Percentiles rank a stretch among this genome's conserved stretches.
Evolutionary conservation across 2,113 vertebrate genomes (phyloP).

Genomic region (Ictalurus punctatus): DNA sequence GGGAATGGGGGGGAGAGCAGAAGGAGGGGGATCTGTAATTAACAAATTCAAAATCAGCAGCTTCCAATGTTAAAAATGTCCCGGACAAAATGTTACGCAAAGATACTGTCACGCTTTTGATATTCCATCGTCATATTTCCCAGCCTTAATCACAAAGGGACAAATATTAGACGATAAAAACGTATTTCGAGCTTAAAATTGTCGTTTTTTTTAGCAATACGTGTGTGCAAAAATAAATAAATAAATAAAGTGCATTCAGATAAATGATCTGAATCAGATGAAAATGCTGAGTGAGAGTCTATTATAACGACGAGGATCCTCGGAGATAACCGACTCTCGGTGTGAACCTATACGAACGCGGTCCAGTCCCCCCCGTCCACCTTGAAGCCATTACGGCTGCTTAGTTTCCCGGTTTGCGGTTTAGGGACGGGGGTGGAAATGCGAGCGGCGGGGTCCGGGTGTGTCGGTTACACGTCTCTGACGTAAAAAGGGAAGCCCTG

Average conservation of each 20-base stretch:
- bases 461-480: constrained; percentile 49
- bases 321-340: no score
- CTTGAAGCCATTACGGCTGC: constrained; percentile 46
- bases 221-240: no score
- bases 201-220: not conserved
- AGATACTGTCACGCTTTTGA: not conserved
- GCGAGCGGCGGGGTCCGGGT: constrained; percentile 35
- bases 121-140: not conserved
- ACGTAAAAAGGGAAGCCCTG: constrained; percentile 51
- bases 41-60: not conserved
- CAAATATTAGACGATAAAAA: not conserved
- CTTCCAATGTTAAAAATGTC: no score
- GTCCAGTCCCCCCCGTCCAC: constrained; percentile 33
- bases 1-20: no score
- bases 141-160: not conserved
- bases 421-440: not conserved
- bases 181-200: not conserved
- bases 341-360: not conserved
- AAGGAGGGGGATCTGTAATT: no score
- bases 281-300: not conserved
- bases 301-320: not conserved
- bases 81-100: no score
- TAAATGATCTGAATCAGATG: no score
- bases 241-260: no score
- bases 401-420: constrained; percentile 18